Evolutionary conservation across 2,888 invertebrate species (phyloP).

Genomic region (Polia nebulosa): DNA sequence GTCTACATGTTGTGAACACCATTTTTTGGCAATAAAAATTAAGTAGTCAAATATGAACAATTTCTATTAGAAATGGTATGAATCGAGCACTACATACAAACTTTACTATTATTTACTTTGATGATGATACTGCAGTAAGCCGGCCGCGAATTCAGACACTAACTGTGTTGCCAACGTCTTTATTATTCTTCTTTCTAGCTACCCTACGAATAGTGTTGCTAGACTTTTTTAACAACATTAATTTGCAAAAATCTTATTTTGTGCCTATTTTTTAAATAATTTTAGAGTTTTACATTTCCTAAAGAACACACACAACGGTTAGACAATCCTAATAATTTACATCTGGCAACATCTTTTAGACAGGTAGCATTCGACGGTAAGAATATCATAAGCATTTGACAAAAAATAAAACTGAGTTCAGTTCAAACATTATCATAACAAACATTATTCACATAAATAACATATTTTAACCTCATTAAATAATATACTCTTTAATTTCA

Average conservation of each 20-base stretch:
- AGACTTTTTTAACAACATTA: not conserved
- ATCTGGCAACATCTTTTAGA: conserved; percentile 29
- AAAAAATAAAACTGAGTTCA: conserved; percentile 14
- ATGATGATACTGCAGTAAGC: conserved; percentile 46
- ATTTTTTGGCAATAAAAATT: not conserved
- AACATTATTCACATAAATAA: not conserved
- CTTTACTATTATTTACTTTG: conserved; percentile 46
- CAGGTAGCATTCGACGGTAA: conserved; percentile 16
- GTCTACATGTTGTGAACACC: not conserved
- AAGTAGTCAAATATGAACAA: conserved; percentile 41
- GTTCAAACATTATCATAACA: conserved; percentile 28
- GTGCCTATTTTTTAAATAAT: conserved; percentile 14
- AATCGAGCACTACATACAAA: conserved; percentile 48
- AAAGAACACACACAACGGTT: conserved; percentile 5
- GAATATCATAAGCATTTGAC: conserved; percentile 10
- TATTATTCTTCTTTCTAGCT: conserved; percentile 7
- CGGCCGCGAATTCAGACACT: conserved; percentile 59
- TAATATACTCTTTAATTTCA: not conserved
- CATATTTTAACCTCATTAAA: conserved; percentile 25
- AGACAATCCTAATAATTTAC: not conserved
- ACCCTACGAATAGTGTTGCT: conserved; percentile 21
- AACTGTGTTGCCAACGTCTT: conserved; percentile 21
- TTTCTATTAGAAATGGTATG: conserved; percentile 43
- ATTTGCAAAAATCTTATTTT: conserved; percentile 8
- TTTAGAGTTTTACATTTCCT: not conserved